Evolutionary conservation across 2,797 vertebrate species (phyloP).

Genomic region (Chromobotia macracanthus): DNA sequence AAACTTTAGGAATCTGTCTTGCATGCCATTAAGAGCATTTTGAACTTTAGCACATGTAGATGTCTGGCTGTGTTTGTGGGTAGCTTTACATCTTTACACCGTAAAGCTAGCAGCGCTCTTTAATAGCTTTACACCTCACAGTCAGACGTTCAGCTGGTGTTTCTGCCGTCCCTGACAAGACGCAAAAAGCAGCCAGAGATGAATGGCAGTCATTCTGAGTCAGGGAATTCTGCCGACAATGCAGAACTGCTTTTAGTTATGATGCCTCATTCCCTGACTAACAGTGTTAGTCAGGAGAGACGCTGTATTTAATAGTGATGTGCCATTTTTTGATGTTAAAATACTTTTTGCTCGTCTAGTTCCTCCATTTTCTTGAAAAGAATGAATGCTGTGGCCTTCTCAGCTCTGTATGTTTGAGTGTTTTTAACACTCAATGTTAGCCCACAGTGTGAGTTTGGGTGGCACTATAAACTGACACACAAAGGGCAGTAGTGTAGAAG

Average conservation of each 20-base stretch:
- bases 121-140: conserved; percentile 26
- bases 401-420: too few species aligned
- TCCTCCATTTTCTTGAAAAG: too few species aligned
- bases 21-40: background rate
- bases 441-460: too few species aligned
- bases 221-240: conserved; percentile 72
- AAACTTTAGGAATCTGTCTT: background rate
- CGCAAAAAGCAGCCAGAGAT: conserved; percentile 33
- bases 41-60: background rate
- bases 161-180: conserved; percentile 47
- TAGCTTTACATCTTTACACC: conserved; percentile 7
- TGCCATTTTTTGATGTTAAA: background rate
- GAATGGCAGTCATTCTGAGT: conserved; percentile 59
- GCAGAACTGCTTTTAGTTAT: conserved; percentile 57
- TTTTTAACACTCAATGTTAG: too few species aligned
- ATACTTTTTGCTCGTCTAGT: too few species aligned
- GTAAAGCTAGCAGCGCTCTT: conserved; percentile 32
- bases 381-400: too few species aligned
- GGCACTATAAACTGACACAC: too few species aligned
- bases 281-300: background rate
- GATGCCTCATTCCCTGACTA: background rate
- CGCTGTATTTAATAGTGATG: background rate
- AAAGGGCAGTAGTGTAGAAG: too few species aligned
- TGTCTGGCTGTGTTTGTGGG: background rate
- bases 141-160: conserved; percentile 42